Evolutionary conservation across 1,140 invertebrate genomes (phyloP), one percentile per base, ranked within the genome.

Genomic region (Drosophila dunni): DNA sequence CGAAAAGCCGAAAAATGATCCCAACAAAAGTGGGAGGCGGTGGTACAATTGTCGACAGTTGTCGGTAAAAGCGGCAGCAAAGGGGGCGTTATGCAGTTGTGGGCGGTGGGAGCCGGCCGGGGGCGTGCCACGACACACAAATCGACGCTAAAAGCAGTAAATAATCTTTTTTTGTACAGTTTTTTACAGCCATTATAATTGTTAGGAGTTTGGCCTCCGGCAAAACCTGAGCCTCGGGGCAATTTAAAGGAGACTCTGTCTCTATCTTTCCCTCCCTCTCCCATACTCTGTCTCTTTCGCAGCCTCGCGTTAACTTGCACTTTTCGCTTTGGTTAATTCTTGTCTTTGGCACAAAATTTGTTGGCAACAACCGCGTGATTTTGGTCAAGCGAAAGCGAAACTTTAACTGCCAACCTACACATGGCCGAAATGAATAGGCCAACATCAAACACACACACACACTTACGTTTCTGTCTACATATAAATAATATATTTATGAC

Each of bases 61-160:
- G 48, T 70, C 60, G 9, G n/a, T 0, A 11, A 40, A 40, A 51
- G 42, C 42, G 24, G 63, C 24, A 4, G 13, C 44, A 50, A 7
- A 20, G 48, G 51, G 7, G 57, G 29, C 33, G 45, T 36, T 24
- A 3, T 38, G 24, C 10, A 13, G 29, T 29, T 29, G 24, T 29
- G 13, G 17, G 54, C 15, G 33, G 20, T 17, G 34, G 17, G 29
- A 7, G 44, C 11, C 11, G n/a, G 38, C 4, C 15, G 36, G 60
- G 77, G 78, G 77, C 72, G 79, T 76, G 63, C 15, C 73, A 46
- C 66, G 29, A 72, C 48, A 76, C 54, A 76, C 72, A 78, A 78
- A 81, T 81, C 77, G 73, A 56, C 65, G 72, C 67, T 76, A 79
- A 81, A 75, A 68, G 79, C 77, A 65, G 66, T 72, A 72, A 69